Percentiles rank a stretch among this genome's conserved stretches.
phyloP scores from a whole-genome alignment of 2,797 vertebrate species.

The Chiloscyllium punctatum region DNA sequence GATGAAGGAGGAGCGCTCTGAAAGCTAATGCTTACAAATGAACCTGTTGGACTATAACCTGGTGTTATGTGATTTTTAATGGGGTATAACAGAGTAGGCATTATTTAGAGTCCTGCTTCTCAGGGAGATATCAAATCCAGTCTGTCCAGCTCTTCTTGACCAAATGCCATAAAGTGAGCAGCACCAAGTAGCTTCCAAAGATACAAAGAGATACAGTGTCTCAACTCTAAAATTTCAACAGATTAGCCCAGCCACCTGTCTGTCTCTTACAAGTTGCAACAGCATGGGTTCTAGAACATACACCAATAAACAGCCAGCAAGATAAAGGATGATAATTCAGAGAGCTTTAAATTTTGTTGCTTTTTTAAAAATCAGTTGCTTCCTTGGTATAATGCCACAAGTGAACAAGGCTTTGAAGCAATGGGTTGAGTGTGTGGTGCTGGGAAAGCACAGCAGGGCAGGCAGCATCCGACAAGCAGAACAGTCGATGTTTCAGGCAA shows the following conservation, averaged over 20 bases:
- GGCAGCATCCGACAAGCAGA: no score
- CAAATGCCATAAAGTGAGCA: not conserved
- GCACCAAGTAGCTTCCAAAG: not conserved
- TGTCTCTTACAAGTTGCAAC: not conserved
- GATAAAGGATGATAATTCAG: not conserved
- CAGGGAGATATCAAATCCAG: not conserved
- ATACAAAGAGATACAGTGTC: not conserved
- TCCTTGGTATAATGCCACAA: not conserved
- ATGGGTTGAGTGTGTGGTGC: not conserved
- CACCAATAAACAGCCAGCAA: not conserved
- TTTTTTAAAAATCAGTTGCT: not conserved
- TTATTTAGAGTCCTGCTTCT: not conserved
- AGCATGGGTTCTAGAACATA: not conserved
- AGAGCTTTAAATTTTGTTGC: not conserved
- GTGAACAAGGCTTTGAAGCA: not conserved
- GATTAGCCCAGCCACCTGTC: not conserved
- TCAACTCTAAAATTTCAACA: not conserved
- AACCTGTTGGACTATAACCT: no score
- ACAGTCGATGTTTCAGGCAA: no score
- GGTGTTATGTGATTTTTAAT: no score
- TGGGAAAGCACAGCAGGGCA: no score
- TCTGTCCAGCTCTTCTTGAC: not conserved
- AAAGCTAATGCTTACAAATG: no score
- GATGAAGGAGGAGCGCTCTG: no score
- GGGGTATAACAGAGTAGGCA: not conserved